Conservation (phyloP, 2,797 vertebrate genomes). For the Sciurus carolinensis region DNA sequence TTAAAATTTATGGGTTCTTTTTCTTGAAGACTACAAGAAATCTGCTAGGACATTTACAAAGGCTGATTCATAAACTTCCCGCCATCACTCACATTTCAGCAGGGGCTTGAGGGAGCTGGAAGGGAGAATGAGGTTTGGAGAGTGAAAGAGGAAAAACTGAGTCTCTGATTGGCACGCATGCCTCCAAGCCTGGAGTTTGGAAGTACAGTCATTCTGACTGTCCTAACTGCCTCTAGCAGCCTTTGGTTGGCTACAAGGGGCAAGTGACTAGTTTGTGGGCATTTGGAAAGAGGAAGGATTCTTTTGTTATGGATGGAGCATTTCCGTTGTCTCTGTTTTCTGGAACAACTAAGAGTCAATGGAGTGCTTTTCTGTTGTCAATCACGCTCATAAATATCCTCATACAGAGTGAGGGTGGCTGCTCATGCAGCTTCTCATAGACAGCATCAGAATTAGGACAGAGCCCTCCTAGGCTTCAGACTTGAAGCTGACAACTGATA, state of each 20-base stretch:
- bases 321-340: background rate
- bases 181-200: background rate
- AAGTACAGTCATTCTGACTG: background rate
- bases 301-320: rapidly evolving
- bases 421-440: background rate
- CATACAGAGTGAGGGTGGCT: too few relatives aligned
- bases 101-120: background rate
- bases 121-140: background rate
- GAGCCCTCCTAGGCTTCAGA: background rate
- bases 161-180: background rate
- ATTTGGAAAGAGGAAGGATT: background rate
- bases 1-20: background rate
- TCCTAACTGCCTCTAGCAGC: too few relatives aligned
- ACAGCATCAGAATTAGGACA: background rate
- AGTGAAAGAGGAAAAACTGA: background rate
- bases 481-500: background rate
- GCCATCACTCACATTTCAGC: background rate
- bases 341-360: rapidly evolving
- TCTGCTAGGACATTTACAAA: background rate
- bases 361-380: background rate
- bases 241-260: background rate
- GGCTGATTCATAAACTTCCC: background rate
- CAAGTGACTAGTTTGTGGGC: background rate
- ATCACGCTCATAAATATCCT: background rate
- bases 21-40: slow-evolving; percentile 9